These are phyloP conservation scores for Scomber japonicus DNA, from an alignment of 2,113 vertebrate genomes.

Conservation along the genomic window DNA sequence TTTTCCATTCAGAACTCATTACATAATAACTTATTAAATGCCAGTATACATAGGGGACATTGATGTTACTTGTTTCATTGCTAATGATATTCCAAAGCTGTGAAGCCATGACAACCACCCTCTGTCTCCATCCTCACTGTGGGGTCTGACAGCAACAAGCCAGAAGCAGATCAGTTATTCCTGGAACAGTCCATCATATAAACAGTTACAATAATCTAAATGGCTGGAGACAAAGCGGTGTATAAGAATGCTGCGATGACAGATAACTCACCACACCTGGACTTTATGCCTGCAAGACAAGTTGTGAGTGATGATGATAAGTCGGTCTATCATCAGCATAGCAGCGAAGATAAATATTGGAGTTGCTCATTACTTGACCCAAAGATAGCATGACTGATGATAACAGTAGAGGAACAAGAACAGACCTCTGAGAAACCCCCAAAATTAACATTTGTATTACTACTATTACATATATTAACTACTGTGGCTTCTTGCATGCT, in stretches of 20 bases:
- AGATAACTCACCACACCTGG: too few relatives aligned
- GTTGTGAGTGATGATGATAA: neutral
- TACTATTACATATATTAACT: neutral
- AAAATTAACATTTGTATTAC: neutral
- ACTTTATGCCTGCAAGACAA: too few relatives aligned
- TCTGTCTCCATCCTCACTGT: too few relatives aligned
- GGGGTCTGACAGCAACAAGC: too few relatives aligned
- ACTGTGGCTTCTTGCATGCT: too few relatives aligned
- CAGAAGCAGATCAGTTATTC: neutral
- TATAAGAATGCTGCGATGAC: neutral
- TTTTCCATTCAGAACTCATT: too few relatives aligned
- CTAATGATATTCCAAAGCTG: too few relatives aligned
- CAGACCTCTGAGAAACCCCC: neutral
- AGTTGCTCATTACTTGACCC: too few relatives aligned
- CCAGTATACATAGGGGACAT: too few relatives aligned
- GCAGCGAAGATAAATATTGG: neutral
- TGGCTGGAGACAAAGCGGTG: neutral
- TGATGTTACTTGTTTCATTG: too few relatives aligned
- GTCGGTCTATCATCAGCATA: neutral
- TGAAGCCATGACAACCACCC: too few relatives aligned
- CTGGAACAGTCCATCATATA: neutral
- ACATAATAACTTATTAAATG: too few relatives aligned
- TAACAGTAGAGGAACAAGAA: neutral
- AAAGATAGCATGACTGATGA: neutral
- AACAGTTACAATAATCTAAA: neutral